Percentiles rank a stretch among this genome's conserved stretches.
Evolutionary conservation across 2,888 invertebrate species (phyloP).

Genomic region (Sphaeridia pumilis): DNA sequence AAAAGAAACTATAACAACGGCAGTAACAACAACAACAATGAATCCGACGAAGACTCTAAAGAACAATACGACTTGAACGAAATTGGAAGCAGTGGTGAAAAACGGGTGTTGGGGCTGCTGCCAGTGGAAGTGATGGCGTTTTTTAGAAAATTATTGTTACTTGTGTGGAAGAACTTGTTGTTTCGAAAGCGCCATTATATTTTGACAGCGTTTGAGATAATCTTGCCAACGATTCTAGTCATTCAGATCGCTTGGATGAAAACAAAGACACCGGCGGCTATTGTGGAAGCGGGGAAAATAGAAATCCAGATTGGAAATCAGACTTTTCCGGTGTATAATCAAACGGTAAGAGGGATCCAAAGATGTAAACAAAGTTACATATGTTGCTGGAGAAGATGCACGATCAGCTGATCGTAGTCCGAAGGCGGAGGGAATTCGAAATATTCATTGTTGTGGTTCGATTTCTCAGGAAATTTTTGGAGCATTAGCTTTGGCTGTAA

Average conservation of each 20-base stretch:
- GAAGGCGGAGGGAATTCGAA: too few relatives aligned
- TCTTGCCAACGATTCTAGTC: conserved; percentile 32
- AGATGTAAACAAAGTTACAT: too few relatives aligned
- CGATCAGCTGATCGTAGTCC: too few relatives aligned
- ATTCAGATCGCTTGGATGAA: conserved; percentile 22
- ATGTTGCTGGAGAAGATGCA: too few relatives aligned
- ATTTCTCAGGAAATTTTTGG: too few relatives aligned
- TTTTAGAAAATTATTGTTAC: conserved; percentile 23
- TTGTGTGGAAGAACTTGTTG: conserved; percentile 35
- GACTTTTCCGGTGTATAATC: conserved; percentile 18
- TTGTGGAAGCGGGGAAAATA: not conserved
- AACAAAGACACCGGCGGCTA: conserved; percentile 2
- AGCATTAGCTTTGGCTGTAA: too few relatives aligned
- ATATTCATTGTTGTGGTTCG: too few relatives aligned
- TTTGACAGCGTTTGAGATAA: conserved; percentile 32
- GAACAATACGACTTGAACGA: not conserved
- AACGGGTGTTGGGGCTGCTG: conserved; percentile 7
- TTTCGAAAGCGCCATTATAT: conserved; percentile 32
- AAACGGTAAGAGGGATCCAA: conserved; percentile 26
- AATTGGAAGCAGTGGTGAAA: conserved; percentile 4
- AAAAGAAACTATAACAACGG: conserved; percentile 11
- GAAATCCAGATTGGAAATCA: not conserved
- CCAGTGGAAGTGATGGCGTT: conserved; percentile 1
- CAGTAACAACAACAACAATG: conserved; percentile 13
- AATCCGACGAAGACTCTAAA: conserved; percentile 10